Evolutionary conservation across 2,797 vertebrate species (phyloP).

Genomic region (Thunnus albacares): DNA sequence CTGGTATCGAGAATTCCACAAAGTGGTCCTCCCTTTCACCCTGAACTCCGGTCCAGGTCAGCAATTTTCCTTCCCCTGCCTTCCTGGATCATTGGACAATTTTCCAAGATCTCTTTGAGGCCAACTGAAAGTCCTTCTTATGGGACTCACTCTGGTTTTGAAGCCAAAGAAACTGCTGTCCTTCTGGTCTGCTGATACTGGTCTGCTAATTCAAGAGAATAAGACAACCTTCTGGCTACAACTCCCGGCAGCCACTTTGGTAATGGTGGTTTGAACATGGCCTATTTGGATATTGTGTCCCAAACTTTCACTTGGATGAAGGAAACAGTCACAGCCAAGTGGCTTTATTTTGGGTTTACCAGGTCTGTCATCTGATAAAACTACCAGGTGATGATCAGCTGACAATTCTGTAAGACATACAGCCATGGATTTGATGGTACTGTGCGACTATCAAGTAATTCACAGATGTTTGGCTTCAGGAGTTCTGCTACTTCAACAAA

Average conservation of each 20-base stretch:
- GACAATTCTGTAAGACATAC: too few relatives aligned
- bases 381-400: not conserved
- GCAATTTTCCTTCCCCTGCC: too few relatives aligned
- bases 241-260: not conserved
- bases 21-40: not conserved
- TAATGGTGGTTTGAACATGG: not conserved
- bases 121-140: too few relatives aligned
- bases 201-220: not conserved
- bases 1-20: not conserved
- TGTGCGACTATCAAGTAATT: too few relatives aligned
- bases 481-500: too few relatives aligned
- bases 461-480: too few relatives aligned
- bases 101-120: not conserved
- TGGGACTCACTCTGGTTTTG: not conserved
- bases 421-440: too few relatives aligned
- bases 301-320: too few relatives aligned
- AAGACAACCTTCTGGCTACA: not conserved
- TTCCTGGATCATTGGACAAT: not conserved
- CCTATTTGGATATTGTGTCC: too few relatives aligned
- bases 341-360: too few relatives aligned
- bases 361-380: too few relatives aligned
- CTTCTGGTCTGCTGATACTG: not conserved
- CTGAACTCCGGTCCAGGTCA: not conserved
- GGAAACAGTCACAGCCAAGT: too few relatives aligned
- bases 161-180: not conserved